phyloP scores from a whole-genome alignment of 2,888 invertebrate genomes.

The Drosophila kokeensis region DNA sequence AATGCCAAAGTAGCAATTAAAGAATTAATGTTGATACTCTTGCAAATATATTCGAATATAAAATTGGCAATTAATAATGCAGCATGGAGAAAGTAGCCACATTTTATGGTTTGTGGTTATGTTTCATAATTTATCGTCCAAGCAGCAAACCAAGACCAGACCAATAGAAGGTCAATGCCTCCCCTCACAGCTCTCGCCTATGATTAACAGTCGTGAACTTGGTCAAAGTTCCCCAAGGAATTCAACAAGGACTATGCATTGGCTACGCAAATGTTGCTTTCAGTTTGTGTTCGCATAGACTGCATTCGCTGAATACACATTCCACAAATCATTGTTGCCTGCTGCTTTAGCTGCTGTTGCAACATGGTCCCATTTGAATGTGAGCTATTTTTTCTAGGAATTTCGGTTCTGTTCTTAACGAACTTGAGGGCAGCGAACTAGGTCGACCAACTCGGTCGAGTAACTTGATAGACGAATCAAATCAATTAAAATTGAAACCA shows the following conservation, averaged over 20 bases:
- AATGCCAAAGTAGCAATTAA: conserved; percentile 23
- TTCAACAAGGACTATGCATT: neutral
- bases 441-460: conserved; percentile 54
- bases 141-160: conserved; percentile 11
- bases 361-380: neutral
- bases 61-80: conserved; percentile 26
- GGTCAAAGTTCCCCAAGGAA: neutral
- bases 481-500: conserved; percentile 22
- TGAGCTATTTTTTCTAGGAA: neutral
- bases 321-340: conserved; percentile 33
- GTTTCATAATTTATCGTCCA: conserved; percentile 20
- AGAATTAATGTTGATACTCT: conserved; percentile 7
- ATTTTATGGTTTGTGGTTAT: conserved; percentile 14
- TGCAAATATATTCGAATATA: conserved; percentile 10
- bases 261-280: conserved; percentile 50
- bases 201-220: conserved; percentile 24
- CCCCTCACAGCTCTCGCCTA: neutral
- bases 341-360: neutral
- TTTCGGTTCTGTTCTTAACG: conserved; percentile 17
- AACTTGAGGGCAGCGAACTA: conserved; percentile 7
- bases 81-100: conserved; percentile 5
- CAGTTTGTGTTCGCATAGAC: neutral
- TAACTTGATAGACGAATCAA: conserved; percentile 46
- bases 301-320: conserved; percentile 27
- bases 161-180: conserved; percentile 25